Conservation (phyloP, 2,113 vertebrate genomes). For the Hypanus sabinus region DNA sequence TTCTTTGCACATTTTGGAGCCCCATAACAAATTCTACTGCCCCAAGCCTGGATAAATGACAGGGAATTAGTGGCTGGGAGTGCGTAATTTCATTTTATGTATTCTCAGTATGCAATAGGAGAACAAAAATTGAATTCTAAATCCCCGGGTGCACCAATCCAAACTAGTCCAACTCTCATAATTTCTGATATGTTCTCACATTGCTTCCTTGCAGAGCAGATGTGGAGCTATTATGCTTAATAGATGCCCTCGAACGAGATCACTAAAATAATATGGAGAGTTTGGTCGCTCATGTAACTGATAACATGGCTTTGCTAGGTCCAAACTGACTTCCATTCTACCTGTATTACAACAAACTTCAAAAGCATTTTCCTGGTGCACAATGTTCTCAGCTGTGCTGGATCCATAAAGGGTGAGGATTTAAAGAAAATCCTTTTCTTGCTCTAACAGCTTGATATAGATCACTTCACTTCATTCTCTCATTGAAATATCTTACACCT, state of each 20-base stretch:
- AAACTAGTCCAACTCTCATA: background rate
- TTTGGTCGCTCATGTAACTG: too few relatives aligned
- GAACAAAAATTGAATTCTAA: slow-evolving; percentile 23
- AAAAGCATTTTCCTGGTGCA: background rate
- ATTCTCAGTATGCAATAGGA: background rate
- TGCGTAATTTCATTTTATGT: background rate
- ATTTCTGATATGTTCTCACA: slow-evolving; percentile 17
- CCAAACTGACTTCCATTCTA: background rate
- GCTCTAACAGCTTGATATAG: background rate
- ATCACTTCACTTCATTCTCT: background rate
- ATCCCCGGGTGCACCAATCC: background rate
- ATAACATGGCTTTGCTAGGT: background rate
- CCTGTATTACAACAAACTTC: background rate
- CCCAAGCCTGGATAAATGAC: background rate
- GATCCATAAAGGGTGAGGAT: background rate
- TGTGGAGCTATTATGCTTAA: background rate
- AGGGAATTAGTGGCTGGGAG: slow-evolving; percentile 7
- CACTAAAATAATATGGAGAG: background rate
- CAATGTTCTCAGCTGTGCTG: background rate
- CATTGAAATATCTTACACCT: background rate
- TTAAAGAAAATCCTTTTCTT: background rate
- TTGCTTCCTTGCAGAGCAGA: background rate
- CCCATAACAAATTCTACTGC: background rate
- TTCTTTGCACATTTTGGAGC: background rate
- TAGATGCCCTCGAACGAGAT: background rate